Evolutionary conservation across 2,113 vertebrate genomes (phyloP), one percentile per base, ranked within the genome.

Genomic region (Proteles cristata): DNA sequence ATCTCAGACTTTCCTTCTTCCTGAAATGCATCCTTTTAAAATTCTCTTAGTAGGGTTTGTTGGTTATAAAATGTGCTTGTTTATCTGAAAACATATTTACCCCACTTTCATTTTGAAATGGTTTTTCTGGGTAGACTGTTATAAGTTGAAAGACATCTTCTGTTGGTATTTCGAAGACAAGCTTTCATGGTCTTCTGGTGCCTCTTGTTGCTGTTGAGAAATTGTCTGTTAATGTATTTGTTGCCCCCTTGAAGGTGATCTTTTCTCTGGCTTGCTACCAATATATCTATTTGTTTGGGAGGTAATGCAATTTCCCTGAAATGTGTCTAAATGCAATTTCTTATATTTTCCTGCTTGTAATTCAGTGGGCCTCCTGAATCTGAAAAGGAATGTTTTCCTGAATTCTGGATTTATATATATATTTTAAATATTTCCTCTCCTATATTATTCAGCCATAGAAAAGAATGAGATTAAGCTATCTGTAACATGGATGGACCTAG

Each of bases 41-140:
- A 85, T 69, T 69, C 6, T 77, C 31, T 95, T 85, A 79, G 50
- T 45, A 68, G 16, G 7, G 39, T 69, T 58, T 77, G 17, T 58
- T 91, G 71, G 45, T 77, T 25, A 79, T 35, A 74, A 86, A 77
- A 55, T 85, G 28, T 66, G 80, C 74, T 91, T 80, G 53, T 31
- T 77, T 77, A 50, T 89, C 31, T 93, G 21, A 69, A 90, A 90
- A 69, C 28, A 90, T 82, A 43, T 55, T 95, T 83, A 92, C 28
- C 85, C 73, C 23, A n/a, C 48, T 83, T 39, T 50, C 14, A 73
- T 80, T 94, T 91, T 93, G 33, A 94, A 93, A 92, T 16, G 76
- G 63, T 73, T 95, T 84, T 85, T 63, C 48, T 68, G 81, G 43
- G 61, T 77, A 50, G 25, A 65, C 0, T 25, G 45, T 88, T 77